Conservation (phyloP, 2,797 vertebrate genomes). For the Crocidura indochinensis region DNA sequence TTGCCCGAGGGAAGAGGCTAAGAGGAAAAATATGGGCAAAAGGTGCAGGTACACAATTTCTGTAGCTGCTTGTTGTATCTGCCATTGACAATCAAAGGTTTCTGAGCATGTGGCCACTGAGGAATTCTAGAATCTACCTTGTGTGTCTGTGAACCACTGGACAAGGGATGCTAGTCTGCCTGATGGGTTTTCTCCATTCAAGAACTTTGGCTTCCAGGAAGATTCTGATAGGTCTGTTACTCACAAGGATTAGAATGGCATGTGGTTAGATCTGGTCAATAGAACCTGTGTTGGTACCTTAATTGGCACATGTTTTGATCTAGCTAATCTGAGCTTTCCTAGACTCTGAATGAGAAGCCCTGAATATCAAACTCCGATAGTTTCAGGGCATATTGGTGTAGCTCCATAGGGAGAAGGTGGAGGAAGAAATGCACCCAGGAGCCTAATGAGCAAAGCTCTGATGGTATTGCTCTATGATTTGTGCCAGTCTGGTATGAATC, state of each 20-base stretch:
- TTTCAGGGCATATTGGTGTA: no score
- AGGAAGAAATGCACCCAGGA: no score
- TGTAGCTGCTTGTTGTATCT: no score
- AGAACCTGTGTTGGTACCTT: not conserved
- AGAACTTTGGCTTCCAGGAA: no score
- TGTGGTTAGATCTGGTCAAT: not conserved
- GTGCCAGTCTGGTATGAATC: not conserved
- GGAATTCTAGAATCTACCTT: not conserved
- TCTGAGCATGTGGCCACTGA: not conserved
- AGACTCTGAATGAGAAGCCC: not conserved
- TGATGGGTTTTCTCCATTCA: no score
- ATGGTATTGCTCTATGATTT: not conserved
- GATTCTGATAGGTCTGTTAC: not conserved
- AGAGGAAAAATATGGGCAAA: no score
- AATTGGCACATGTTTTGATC: not conserved
- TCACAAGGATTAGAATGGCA: not conserved
- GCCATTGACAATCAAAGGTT: not conserved
- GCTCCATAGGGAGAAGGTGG: not conserved
- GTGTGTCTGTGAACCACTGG: not conserved
- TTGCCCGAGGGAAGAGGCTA: not conserved
- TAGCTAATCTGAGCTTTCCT: not conserved
- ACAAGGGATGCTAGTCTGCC: not conserved
- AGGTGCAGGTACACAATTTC: no score
- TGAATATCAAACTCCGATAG: not conserved
- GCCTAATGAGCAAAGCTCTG: not conserved